These are phyloP conservation scores for Cheumatopsyche charites DNA, from an alignment of 1,140 invertebrate genomes.

Conservation along the genomic window DNA sequence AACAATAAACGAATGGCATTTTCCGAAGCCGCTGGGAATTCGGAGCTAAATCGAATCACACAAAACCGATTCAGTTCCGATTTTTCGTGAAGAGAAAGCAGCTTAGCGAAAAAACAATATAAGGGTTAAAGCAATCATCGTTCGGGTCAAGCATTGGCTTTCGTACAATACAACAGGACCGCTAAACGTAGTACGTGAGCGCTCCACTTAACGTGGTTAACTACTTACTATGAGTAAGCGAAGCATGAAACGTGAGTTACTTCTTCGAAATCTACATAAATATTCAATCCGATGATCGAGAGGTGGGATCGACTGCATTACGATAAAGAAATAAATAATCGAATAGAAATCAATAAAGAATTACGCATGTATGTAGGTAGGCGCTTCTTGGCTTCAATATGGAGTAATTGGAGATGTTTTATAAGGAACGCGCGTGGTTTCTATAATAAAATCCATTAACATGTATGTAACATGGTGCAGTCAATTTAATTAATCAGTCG, in stretches of 20 bases:
- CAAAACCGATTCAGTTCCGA: background rate
- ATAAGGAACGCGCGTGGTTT: background rate
- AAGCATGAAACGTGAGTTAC: background rate
- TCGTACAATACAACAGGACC: background rate
- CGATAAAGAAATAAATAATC: no score
- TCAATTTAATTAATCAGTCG: constrained; percentile 7
- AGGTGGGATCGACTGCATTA: no score
- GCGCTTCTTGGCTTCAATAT: no score
- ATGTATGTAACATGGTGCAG: background rate
- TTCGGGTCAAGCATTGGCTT: background rate
- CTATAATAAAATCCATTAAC: background rate
- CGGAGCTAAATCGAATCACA: background rate
- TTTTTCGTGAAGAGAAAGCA: background rate
- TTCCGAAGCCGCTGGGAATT: background rate
- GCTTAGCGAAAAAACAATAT: background rate
- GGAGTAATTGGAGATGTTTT: no score
- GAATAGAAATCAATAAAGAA: no score
- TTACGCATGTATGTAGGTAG: no score
- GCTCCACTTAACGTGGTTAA: constrained; percentile 14
- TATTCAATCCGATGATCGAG: background rate
- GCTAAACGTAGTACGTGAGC: constrained; percentile 13
- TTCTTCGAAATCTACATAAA: background rate
- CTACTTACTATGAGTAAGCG: no score
- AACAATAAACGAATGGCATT: background rate
- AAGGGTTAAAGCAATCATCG: constrained; percentile 1